phyloP scores from a whole-genome alignment of 2,797 vertebrate genomes.

The Rhinella marina region DNA sequence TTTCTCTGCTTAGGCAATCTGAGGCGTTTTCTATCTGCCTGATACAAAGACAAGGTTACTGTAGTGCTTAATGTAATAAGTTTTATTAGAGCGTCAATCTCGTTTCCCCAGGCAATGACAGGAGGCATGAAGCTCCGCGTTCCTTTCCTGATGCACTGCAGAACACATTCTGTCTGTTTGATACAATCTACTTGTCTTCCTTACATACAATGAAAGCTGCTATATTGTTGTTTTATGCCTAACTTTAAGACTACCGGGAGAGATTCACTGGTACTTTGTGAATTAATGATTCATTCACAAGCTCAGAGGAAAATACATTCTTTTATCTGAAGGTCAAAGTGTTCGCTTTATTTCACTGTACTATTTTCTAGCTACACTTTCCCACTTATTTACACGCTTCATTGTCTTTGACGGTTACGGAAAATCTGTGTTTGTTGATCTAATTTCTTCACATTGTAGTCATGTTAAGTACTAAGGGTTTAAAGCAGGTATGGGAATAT shows the following conservation, averaged over 20 bases:
- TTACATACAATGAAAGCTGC: slow-evolving; percentile 41
- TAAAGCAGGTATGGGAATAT: neutral
- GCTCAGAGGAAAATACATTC: slow-evolving; percentile 48
- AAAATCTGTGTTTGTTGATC: slow-evolving; percentile 8
- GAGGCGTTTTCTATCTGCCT: slow-evolving; percentile 17
- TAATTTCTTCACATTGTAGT: neutral
- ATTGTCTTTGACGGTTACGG: slow-evolving; percentile 24
- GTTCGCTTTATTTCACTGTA: slow-evolving; percentile 48
- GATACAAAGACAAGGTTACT: slow-evolving; percentile 37
- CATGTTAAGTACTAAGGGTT: neutral
- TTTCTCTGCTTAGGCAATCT: slow-evolving; percentile 24
- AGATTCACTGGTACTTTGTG: slow-evolving; percentile 56
- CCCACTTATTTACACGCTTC: slow-evolving; percentile 42
- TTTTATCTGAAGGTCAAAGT: slow-evolving; percentile 60
- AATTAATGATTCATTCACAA: slow-evolving; percentile 61
- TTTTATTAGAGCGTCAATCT: slow-evolving; percentile 54
- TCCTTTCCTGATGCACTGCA: slow-evolving; percentile 48
- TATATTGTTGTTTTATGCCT: slow-evolving; percentile 60
- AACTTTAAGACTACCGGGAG: slow-evolving; percentile 60
- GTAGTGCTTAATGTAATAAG: slow-evolving; percentile 55
- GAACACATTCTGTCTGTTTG: slow-evolving; percentile 50
- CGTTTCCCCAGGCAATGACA: slow-evolving; percentile 43
- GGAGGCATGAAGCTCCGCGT: slow-evolving; percentile 1
- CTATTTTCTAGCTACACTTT: slow-evolving; percentile 6
- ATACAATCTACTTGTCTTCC: slow-evolving; percentile 59